Percentiles rank a stretch among this genome's conserved stretches.
Conservation (phyloP, 2,888 invertebrate species). For the Eugnorisma glareosa region DNA sequence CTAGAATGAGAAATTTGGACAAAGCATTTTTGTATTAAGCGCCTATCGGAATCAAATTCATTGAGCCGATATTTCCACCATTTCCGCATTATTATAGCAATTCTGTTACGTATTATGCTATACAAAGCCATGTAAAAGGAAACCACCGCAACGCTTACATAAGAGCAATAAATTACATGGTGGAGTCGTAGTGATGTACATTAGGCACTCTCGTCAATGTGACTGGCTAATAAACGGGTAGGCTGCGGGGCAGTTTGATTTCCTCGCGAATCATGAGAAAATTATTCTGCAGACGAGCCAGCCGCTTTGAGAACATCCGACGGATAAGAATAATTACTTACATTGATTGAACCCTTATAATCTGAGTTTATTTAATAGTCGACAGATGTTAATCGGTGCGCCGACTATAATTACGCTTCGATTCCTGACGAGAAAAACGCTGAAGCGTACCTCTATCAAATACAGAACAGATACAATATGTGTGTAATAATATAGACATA, state of each 20-base stretch:
- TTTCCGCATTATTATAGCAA: slow-evolving; percentile 26
- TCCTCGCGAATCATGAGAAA: slow-evolving; percentile 89
- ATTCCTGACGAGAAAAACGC: slow-evolving; percentile 88
- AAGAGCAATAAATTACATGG: slow-evolving; percentile 77
- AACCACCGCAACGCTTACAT: slow-evolving; percentile 57
- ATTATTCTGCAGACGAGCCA: slow-evolving; percentile 85
- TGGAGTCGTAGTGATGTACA: slow-evolving; percentile 80
- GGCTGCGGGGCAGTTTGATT: slow-evolving; percentile 82
- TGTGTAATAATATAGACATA: slow-evolving; percentile 8
- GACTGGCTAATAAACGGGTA: slow-evolving; percentile 89
- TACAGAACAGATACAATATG: slow-evolving; percentile 67
- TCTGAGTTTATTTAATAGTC: slow-evolving; percentile 89
- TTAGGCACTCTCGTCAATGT: slow-evolving; percentile 85
- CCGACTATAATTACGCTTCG: slow-evolving; percentile 88
- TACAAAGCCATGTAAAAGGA: slow-evolving; percentile 55
- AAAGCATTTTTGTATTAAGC: slow-evolving; percentile 32
- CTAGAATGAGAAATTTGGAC: slow-evolving; percentile 37
- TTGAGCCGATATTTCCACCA: slow-evolving; percentile 1
- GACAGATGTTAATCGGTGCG: slow-evolving; percentile 90
- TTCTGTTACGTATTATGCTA: slow-evolving; percentile 32
- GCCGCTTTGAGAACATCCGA: slow-evolving; percentile 88
- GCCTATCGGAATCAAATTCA: slow-evolving; percentile 10
- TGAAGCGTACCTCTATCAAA: slow-evolving; percentile 74
- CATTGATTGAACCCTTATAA: slow-evolving; percentile 90
- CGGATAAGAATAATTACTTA: slow-evolving; percentile 91